phyloP scores from a whole-genome alignment of 2,888 invertebrate genomes.

The Chrysodeixis includens region DNA sequence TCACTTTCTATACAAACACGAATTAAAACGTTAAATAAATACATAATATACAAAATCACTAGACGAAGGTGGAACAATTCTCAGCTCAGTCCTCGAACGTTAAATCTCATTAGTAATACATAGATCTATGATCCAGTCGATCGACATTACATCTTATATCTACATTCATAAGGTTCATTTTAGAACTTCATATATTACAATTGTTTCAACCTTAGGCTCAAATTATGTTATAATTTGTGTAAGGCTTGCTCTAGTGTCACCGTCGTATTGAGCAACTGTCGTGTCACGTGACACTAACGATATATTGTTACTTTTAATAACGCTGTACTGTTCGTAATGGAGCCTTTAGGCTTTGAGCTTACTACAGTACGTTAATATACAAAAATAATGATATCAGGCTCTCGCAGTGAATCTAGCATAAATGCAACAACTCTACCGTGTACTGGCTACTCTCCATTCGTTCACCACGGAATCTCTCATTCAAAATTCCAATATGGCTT shows the following conservation, averaged over 20 bases:
- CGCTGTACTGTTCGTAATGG: background rate
- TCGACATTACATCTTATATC: conserved; percentile 52
- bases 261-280: conserved; percentile 49
- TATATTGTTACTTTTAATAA: conserved; percentile 13
- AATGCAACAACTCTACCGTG: background rate
- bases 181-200: conserved; percentile 50
- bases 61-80: conserved; percentile 61
- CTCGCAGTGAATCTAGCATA: background rate
- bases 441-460: background rate
- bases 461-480: no score
- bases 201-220: conserved; percentile 49
- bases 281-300: conserved; percentile 13
- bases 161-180: conserved; percentile 40
- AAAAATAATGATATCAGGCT: background rate
- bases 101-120: conserved; percentile 59
- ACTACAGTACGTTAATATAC: conserved; percentile 1
- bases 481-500: background rate
- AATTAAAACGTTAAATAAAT: conserved; percentile 62
- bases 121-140: conserved; percentile 61
- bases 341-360: background rate
- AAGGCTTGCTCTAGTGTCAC: conserved; percentile 46
- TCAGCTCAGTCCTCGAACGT: conserved; percentile 62
- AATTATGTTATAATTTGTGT: conserved; percentile 56
- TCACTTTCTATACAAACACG: conserved; percentile 56
- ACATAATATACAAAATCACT: conserved; percentile 66